These are phyloP conservation scores for Sinodicranocentrus sp. DNA, from an alignment of 2,888 invertebrate genomes.

Conservation along the genomic window DNA sequence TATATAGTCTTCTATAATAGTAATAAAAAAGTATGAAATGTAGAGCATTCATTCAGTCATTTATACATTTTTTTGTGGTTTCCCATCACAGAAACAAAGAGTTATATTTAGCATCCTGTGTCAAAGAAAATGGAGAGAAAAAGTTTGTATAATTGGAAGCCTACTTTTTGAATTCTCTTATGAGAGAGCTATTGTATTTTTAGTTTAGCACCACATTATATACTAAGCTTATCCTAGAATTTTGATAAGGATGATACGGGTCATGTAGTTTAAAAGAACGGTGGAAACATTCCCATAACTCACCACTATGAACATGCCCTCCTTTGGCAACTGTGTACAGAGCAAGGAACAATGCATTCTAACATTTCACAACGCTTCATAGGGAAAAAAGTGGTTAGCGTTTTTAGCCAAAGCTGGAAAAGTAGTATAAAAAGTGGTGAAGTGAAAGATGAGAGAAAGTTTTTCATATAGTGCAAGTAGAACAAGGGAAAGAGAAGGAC, in stretches of 20 bases:
- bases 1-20: neutral
- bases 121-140: slow-evolving; percentile 1
- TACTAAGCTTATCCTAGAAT: too few relatives aligned
- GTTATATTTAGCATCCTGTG: slow-evolving; percentile 29
- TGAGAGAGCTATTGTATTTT: too few relatives aligned
- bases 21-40: slow-evolving; percentile 16
- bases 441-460: slow-evolving; percentile 28
- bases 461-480: slow-evolving; percentile 19
- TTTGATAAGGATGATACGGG: slow-evolving; percentile 13
- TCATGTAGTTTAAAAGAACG: slow-evolving; percentile 16
- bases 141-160: slow-evolving; percentile 28
- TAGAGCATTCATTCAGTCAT: slow-evolving; percentile 31
- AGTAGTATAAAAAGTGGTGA: neutral
- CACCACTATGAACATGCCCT: neutral
- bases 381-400: neutral
- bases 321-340: too few relatives aligned
- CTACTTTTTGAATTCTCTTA: too few relatives aligned
- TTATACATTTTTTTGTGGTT: slow-evolving; percentile 38
- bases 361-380: neutral
- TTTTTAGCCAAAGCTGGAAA: neutral
- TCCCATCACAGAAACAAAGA: slow-evolving; percentile 49
- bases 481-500: neutral
- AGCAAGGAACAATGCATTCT: too few relatives aligned
- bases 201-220: too few relatives aligned
- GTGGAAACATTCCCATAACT: slow-evolving; percentile 8